These are phyloP conservation scores for Heteractis magnifica DNA, from an alignment of 92 coral and sea anemone species.

Conservation along the genomic window DNA sequence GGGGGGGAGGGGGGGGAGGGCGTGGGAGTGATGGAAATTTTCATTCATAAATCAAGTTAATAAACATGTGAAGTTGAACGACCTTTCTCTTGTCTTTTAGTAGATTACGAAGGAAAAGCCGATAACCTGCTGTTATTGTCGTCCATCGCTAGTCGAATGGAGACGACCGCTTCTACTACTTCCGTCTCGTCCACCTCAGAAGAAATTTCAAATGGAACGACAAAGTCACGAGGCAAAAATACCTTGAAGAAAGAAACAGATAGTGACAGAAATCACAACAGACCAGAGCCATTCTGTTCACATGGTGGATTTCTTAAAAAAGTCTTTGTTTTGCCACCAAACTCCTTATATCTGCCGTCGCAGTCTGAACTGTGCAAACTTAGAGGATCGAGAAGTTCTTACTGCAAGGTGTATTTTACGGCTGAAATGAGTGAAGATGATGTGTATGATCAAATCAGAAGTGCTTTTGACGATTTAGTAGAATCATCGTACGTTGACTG, in stretches of 20 bases:
- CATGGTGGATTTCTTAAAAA: conserved; percentile 28
- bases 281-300: neutral
- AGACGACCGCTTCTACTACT: neutral
- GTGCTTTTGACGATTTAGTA: conserved; percentile 16
- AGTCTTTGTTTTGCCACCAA: conserved; percentile 31
- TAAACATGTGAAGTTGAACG: no score
- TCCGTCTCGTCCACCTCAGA: neutral
- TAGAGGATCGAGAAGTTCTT: conserved; percentile 8
- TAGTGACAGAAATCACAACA: neutral
- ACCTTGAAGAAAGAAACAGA: neutral
- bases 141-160: conserved; percentile 37
- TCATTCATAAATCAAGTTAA: no score
- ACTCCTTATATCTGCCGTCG: conserved; percentile 32
- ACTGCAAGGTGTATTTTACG: conserved; percentile 22
- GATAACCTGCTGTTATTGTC: conserved; percentile 32
- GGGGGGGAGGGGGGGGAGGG: neutral
- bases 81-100: conserved; percentile 10
- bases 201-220: neutral
- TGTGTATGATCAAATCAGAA: conserved; percentile 27
- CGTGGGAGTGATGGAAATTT: no score
- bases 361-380: conserved; percentile 44
- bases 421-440: conserved; percentile 37
- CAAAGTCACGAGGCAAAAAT: neutral
- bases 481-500: conserved; percentile 13
- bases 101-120: conserved; percentile 13